Conservation (phyloP, 1,140 invertebrate genomes). For the Antheraea pernyi region DNA sequence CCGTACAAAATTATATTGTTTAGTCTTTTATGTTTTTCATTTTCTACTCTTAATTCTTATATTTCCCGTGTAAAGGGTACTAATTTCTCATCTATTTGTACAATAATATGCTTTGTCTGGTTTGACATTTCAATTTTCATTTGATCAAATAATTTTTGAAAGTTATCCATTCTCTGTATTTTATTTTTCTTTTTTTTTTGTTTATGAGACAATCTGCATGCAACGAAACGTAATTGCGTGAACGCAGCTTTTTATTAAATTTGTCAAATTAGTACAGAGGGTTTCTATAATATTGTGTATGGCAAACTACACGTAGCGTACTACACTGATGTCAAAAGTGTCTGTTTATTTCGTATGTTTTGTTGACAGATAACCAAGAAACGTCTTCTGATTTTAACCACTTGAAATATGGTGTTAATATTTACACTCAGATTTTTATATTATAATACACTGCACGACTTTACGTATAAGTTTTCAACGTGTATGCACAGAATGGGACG, state of each 20-base stretch:
- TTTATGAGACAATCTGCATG: conserved; percentile 31
- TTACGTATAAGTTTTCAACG: too few species aligned
- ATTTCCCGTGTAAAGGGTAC: conserved; percentile 19
- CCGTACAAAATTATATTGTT: conserved; percentile 36
- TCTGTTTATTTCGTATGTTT: too few species aligned
- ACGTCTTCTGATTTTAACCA: too few species aligned
- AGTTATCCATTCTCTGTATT: conserved; percentile 55
- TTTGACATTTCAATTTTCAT: conserved; percentile 36
- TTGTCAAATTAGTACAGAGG: too few species aligned
- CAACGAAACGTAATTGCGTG: background rate
- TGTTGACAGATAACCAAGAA: too few species aligned
- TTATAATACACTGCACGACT: too few species aligned
- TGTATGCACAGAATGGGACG: too few species aligned
- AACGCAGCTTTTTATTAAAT: background rate
- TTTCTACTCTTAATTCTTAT: conserved; percentile 25
- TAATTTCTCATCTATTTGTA: conserved; percentile 34
- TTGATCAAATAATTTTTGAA: conserved; percentile 29
- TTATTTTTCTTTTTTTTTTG: background rate
- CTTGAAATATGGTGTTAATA: too few species aligned
- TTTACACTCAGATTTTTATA: too few species aligned
- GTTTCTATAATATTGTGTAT: too few species aligned
- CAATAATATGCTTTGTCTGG: conserved; percentile 27
- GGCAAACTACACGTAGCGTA: too few species aligned
- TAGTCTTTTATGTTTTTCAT: conserved; percentile 20
- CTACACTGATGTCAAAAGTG: too few species aligned